A percentile compares a stretch with the other conserved stretches of the same genome.
Evolutionary conservation across 2,888 invertebrate genomes (phyloP).

Genomic region (Cyclophora albipunctata): DNA sequence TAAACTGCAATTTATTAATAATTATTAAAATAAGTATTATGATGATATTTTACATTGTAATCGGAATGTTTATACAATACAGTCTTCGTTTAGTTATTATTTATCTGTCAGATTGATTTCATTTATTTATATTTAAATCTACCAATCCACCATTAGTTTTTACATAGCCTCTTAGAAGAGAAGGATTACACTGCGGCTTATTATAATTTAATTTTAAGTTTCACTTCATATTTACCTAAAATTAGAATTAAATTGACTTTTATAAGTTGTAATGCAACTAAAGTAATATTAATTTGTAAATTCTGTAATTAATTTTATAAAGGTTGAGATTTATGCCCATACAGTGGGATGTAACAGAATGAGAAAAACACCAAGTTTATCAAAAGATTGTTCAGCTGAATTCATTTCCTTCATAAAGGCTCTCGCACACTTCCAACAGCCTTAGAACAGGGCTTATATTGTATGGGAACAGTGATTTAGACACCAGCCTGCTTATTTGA

Average conservation of each 20-base stretch:
- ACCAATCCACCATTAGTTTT: slow-evolving; percentile 14
- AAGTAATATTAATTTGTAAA: no score
- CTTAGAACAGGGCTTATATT: slow-evolving; percentile 91
- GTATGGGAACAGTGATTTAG: slow-evolving; percentile 89
- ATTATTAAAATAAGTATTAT: no score
- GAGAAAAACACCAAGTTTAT: no score
- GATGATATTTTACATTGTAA: slow-evolving; percentile 1
- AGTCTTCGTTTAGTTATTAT: background rate
- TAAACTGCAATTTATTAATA: no score
- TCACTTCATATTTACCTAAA: no score
- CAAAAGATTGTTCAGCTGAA: slow-evolving; percentile 75
- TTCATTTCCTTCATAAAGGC: slow-evolving; percentile 88
- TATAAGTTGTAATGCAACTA: no score
- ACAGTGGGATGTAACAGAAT: no score
- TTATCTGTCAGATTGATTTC: no score
- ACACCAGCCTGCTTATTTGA: slow-evolving; percentile 88
- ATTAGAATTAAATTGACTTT: no score
- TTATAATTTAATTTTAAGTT: no score
- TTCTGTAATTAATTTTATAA: no score
- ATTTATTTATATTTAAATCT: background rate
- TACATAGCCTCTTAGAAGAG: slow-evolving; percentile 25
- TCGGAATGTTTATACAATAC: slow-evolving; percentile 6
- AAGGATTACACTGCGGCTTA: slow-evolving; percentile 2
- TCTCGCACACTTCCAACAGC: slow-evolving; percentile 88
- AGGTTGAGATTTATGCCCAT: no score